phyloP scores from a whole-genome alignment of 1,140 invertebrate species.

The Rhagoletis pomonella region DNA sequence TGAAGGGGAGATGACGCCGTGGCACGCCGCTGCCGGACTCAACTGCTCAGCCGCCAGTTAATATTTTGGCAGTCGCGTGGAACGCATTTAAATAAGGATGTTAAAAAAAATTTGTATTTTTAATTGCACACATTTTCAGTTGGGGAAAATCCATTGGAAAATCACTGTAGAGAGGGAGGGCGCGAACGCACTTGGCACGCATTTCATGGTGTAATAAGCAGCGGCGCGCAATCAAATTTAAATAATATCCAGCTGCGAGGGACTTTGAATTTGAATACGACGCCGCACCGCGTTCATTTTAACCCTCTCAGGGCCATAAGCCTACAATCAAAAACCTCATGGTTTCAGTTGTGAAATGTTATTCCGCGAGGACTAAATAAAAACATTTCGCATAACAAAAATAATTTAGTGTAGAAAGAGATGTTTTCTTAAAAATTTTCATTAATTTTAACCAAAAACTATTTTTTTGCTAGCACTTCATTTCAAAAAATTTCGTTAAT shows the following conservation, averaged over 20 bases:
- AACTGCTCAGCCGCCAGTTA: conserved; percentile 15
- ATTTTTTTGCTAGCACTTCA: no score
- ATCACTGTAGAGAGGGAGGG: neutral
- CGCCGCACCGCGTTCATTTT: neutral
- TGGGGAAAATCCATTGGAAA: neutral
- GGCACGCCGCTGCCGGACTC: neutral
- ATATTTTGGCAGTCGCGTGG: neutral
- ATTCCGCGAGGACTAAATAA: no score
- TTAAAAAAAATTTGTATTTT: conserved; percentile 17
- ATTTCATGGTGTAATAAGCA: conserved; percentile 4
- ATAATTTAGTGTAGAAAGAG: no score
- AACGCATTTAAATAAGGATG: conserved; percentile 11
- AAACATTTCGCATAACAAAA: no score
- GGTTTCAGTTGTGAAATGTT: no score
- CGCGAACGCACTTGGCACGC: neutral
- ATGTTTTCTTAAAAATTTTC: no score
- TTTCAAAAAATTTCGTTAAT: no score
- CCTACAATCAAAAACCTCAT: no score
- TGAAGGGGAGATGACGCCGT: neutral
- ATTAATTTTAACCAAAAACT: no score
- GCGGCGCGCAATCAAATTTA: conserved; percentile 1
- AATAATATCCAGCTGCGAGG: neutral
- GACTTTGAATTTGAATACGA: neutral
- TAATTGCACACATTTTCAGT: conserved; percentile 26
- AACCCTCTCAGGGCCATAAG: no score